phyloP scores from a whole-genome alignment of 2,797 vertebrate species.

The Micromesistius poutassou region DNA sequence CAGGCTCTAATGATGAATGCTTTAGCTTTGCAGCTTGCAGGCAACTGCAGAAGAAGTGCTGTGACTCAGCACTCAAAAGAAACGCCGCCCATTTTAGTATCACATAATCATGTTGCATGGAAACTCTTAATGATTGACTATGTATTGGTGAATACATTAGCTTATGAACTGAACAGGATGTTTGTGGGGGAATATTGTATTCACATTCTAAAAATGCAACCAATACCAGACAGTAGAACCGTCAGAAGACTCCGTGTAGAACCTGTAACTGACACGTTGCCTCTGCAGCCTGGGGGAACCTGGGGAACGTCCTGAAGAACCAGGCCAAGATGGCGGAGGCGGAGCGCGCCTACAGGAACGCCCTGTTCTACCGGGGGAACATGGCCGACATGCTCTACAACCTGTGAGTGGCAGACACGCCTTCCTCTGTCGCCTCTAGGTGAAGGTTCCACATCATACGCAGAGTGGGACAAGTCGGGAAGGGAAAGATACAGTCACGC shows the following conservation, averaged over 20 bases:
- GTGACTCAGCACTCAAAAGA: no score
- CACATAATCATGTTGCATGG: no score
- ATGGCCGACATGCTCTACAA: constrained; percentile 99
- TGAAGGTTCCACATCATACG: constrained; percentile 20
- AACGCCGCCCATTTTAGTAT: no score
- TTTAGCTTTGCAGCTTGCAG: no score
- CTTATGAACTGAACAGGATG: not conserved
- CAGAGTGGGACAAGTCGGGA: constrained; percentile 21
- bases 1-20: no score
- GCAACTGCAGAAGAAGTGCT: no score
- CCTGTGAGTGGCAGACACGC: constrained; percentile 84
- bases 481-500: constrained; percentile 22
- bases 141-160: not conserved
- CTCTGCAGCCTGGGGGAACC: constrained; percentile 87
- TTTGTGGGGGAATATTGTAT: not conserved
- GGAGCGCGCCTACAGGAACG: constrained; percentile 93
- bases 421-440: constrained; percentile 32
- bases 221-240: not conserved
- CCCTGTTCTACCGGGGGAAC: constrained; percentile 96
- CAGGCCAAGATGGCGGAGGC: constrained; percentile 93
- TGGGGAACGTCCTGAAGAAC: constrained; percentile 95
- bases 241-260: not conserved
- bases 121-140: no score
- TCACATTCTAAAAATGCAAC: no score
- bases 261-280: constrained; percentile 22